Evolutionary conservation across 37 sponge, comb jelly and placozoan genomes (phyloP), one percentile per base, ranked within the genome.

Genomic region (Petrosia ficiformis): DNA sequence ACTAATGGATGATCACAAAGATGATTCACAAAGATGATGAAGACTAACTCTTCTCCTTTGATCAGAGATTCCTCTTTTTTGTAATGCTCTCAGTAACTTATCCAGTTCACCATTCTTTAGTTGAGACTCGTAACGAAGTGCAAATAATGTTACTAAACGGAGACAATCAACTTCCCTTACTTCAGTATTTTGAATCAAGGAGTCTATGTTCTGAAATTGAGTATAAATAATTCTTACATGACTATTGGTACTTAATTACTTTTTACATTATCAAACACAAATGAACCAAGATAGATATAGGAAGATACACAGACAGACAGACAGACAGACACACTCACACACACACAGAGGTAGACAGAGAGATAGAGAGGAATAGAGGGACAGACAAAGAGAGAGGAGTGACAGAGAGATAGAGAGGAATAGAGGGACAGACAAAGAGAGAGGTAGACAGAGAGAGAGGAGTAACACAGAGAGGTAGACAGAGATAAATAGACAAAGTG

Each of bases 81-180:
- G 68, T 33, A 82, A 77, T 19, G 71, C 34, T 42, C 69, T 71
- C 44, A 74, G 59, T 1, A 78, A 33, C 34, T 68, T 56, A 37
- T 77, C 70, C 4, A 78, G 2, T 37, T 82, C 88, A 31, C 61
- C 60, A 1, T 44, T 32, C 21, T 67, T 58, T 5, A 61, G 28
- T 39, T 77, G 73, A 16, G 29, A 43, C 74, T 92, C 95, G 44
- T 98, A 95, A 31, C 95, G 86, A 25, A 98, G 67, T 59, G 70
- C 70, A 64, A 81, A 92, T 39, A 98, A 86, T 39, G 92, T 38
- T 8, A 67, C 89, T 37, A 98, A 75, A 8, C 95, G 78, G 35
- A 98, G 65, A 25, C 87, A 68, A 63, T 98, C 95, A 29, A 82
- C 76, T 21, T 56, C 38, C 0, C 84, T 44, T 2, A 88, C 75